phyloP scores from a whole-genome alignment of 1,140 invertebrate genomes.

The Panonychus citri region DNA sequence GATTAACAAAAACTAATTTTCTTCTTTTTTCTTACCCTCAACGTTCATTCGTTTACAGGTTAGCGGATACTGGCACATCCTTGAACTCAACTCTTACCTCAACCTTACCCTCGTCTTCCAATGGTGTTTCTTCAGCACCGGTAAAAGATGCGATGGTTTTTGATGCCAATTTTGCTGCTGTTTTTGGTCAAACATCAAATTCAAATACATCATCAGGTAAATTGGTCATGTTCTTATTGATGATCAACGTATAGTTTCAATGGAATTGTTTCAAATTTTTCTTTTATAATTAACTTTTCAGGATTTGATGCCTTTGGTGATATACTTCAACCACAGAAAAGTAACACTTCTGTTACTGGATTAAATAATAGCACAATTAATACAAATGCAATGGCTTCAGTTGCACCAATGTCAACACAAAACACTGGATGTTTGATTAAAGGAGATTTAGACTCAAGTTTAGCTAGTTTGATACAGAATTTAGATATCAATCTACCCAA shows the following conservation, averaged over 20 bases:
- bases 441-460: conserved; percentile 68
- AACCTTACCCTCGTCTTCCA: background rate
- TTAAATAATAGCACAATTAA: too few relatives aligned
- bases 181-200: conserved; percentile 1
- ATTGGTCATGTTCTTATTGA: background rate
- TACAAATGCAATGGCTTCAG: conserved; percentile 12
- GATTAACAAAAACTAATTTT: background rate
- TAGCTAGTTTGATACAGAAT: conserved; percentile 70
- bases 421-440: conserved; percentile 34
- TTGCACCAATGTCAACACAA: conserved; percentile 20
- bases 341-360: background rate
- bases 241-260: background rate
- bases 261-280: background rate
- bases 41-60: background rate
- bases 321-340: conserved; percentile 2
- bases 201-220: conserved; percentile 1
- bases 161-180: conserved; percentile 9
- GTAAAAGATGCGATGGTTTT: conserved; percentile 1
- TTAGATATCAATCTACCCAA: conserved; percentile 53
- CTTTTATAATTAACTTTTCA: background rate
- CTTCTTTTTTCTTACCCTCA: background rate
- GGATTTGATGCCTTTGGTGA: conserved; percentile 3
- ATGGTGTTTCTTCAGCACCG: background rate
- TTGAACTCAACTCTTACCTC: background rate
- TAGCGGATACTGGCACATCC: background rate